Percentiles rank a stretch among this genome's conserved stretches.
These are phyloP conservation scores for Illadopsis cleaveri DNA, from an alignment of 2,113 vertebrate species.

Conservation along the genomic window DNA sequence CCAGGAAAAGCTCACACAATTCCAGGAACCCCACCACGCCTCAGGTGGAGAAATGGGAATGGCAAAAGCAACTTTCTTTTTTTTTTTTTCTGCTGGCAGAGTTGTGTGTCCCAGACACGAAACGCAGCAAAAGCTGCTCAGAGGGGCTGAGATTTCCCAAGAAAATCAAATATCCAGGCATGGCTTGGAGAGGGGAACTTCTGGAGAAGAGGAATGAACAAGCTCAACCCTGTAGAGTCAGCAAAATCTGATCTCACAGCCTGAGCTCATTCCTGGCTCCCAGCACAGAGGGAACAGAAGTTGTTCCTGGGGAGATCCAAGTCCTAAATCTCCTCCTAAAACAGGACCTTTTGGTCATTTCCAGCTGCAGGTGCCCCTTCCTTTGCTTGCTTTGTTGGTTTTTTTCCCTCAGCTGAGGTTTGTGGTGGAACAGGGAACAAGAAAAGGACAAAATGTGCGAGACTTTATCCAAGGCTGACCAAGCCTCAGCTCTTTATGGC, in stretches of 20 bases:
- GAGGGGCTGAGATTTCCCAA: not conserved
- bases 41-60: not conserved
- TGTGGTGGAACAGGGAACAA: not conserved
- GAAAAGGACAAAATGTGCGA: not conserved
- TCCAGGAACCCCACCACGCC: slow-evolving; percentile 43
- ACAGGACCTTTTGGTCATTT: not conserved
- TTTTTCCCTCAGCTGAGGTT: not conserved
- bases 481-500: not conserved
- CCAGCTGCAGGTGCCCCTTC: slow-evolving; percentile 18
- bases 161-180: slow-evolving; percentile 1
- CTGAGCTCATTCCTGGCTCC: slow-evolving; percentile 58
- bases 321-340: not conserved
- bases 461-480: not conserved
- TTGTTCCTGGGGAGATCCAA: not conserved
- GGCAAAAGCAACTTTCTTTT: not conserved
- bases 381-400: not conserved
- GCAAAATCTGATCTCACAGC: slow-evolving; percentile 56
- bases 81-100: not conserved
- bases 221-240: not conserved
- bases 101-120: not conserved
- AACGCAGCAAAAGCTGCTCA: not conserved
- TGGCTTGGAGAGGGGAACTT: not conserved
- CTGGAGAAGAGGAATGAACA: not conserved
- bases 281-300: not conserved
- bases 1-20: slow-evolving; percentile 1